A percentile compares a stretch with the other conserved stretches of the same genome.
Conservation (phyloP, 2,888 invertebrate species). For the Paralinhomoeus sp. region DNA sequence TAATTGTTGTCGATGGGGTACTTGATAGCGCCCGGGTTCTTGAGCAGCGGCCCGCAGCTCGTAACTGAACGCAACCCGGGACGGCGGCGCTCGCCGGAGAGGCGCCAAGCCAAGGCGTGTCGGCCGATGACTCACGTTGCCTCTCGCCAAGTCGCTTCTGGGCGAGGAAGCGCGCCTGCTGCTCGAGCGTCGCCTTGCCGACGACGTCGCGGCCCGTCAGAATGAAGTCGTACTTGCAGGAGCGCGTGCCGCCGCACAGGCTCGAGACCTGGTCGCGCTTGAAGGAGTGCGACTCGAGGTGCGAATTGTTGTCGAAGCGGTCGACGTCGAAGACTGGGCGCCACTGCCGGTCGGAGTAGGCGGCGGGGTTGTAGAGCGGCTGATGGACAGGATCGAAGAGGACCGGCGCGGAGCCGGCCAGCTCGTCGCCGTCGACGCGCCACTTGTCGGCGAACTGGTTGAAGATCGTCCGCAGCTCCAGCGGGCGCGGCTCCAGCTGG, state of each 20-base stretch:
- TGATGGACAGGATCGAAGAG: constrained; percentile 4
- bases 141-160: constrained; percentile 1
- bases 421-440: constrained; percentile 5
- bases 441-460: not conserved
- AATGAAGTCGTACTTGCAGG: constrained; percentile 14
- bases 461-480: not conserved
- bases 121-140: constrained; percentile 1
- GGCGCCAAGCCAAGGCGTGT: not conserved
- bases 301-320: no score
- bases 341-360: not conserved
- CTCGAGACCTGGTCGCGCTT: not conserved
- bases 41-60: constrained; percentile 14
- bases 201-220: constrained; percentile 13
- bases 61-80: constrained; percentile 4
- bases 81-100: no score
- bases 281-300: not conserved
- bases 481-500: not conserved
- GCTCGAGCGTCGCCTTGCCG: constrained; percentile 11
- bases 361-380: constrained; percentile 5
- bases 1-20: constrained; percentile 16
- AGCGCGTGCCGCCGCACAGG: not conserved
- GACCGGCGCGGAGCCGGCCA: not conserved
- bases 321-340: not conserved
- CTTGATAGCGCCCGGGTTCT: constrained; percentile 13
- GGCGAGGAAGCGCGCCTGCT: constrained; percentile 4